Conservation (phyloP, 1,140 invertebrate species). For the Sitodiplosis mosellana region DNA sequence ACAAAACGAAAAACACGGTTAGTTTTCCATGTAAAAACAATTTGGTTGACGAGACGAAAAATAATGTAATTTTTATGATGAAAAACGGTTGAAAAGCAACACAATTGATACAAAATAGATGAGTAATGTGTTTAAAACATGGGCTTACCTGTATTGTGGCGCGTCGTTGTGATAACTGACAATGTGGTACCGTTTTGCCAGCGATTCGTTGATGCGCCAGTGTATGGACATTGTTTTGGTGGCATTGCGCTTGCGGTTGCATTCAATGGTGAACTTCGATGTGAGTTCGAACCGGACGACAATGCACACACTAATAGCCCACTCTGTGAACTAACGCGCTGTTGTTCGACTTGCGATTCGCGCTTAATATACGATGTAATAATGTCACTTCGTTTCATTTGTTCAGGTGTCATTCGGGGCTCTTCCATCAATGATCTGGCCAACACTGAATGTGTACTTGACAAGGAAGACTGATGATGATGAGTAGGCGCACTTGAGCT, state of each 20-base stretch:
- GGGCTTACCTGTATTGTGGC: slow-evolving; percentile 21
- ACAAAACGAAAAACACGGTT: no score
- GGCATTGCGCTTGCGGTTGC: slow-evolving; percentile 9
- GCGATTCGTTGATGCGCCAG: slow-evolving; percentile 6
- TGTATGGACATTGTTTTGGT: slow-evolving; percentile 20
- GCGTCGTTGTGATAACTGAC: slow-evolving; percentile 28
- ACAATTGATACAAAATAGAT: slow-evolving; percentile 10
- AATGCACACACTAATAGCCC: slow-evolving; percentile 13
- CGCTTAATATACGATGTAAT: slow-evolving; percentile 80
- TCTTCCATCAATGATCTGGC: slow-evolving; percentile 76
- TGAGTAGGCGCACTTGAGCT: slow-evolving; percentile 9
- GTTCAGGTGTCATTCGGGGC: slow-evolving; percentile 71
- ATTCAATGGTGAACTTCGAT: slow-evolving; percentile 3
- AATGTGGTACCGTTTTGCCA: slow-evolving; percentile 21
- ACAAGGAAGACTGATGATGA: slow-evolving; percentile 32
- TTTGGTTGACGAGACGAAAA: no score
- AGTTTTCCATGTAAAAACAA: no score
- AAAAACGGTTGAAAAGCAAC: no score
- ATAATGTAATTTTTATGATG: no score
- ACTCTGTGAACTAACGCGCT: neutral
- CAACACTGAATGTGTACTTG: slow-evolving; percentile 69
- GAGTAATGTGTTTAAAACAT: slow-evolving; percentile 12
- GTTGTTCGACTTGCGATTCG: slow-evolving; percentile 21
- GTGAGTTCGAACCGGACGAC: neutral
- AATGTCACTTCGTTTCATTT: slow-evolving; percentile 71